Conservation (phyloP, 2,888 invertebrate species). For the Leptura quadrifasciata region DNA sequence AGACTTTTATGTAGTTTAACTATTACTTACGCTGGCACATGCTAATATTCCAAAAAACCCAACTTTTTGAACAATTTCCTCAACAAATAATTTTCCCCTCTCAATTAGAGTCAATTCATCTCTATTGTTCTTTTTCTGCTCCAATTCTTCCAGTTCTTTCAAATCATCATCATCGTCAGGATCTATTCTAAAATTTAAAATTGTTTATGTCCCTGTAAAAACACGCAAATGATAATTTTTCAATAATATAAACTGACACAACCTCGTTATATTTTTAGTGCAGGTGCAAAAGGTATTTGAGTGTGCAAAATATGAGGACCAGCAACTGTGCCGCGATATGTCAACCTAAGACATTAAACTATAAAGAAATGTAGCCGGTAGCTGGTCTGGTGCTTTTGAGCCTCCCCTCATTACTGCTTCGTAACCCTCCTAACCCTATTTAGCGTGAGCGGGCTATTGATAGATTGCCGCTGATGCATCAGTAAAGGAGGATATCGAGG, state of each 20-base stretch:
- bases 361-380: too few relatives aligned
- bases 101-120: constrained; percentile 81
- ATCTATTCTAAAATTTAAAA: constrained; percentile 66
- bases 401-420: too few relatives aligned
- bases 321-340: too few relatives aligned
- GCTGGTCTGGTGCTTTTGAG: too few relatives aligned
- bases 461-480: too few relatives aligned
- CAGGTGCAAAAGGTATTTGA: too few relatives aligned
- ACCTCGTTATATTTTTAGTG: neutral
- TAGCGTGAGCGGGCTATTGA: too few relatives aligned
- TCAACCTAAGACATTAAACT: too few relatives aligned
- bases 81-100: constrained; percentile 89
- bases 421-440: too few relatives aligned
- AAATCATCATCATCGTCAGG: constrained; percentile 83
- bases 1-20: too few relatives aligned
- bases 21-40: constrained; percentile 89
- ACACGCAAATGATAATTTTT: neutral
- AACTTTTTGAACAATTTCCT: constrained; percentile 92
- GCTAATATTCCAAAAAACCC: constrained; percentile 97
- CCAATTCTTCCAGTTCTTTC: constrained; percentile 83
- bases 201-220: constrained; percentile 32
- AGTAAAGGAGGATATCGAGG: too few relatives aligned
- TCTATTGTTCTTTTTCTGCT: constrained; percentile 78
- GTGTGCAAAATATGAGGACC: too few relatives aligned
- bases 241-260: neutral